Percentiles rank a stretch among this genome's conserved stretches.
These are phyloP conservation scores for Microplitis demolitor DNA, from an alignment of 1,140 invertebrate species.

Conservation along the genomic window DNA sequence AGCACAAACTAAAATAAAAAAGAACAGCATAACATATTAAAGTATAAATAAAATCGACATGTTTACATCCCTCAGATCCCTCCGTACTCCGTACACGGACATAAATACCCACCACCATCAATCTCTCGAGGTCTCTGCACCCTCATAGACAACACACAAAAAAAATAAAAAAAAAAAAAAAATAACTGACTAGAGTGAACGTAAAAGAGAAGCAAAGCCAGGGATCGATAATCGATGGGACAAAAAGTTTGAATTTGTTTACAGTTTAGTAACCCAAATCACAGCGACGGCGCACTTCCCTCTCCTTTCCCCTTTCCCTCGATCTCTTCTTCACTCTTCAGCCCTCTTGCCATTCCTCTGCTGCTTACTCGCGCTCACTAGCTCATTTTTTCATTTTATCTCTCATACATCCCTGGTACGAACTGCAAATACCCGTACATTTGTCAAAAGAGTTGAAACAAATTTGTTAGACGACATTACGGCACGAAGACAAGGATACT, in stretches of 20 bases:
- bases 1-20: no score
- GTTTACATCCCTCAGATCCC: no score
- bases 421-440: constrained; percentile 48
- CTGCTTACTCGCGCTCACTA: constrained; percentile 38
- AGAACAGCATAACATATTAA: no score
- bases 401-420: constrained; percentile 23
- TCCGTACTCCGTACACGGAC: no score
- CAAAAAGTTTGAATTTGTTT: constrained; percentile 58
- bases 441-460: constrained; percentile 54
- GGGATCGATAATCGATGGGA: constrained; percentile 55
- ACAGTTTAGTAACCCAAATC: constrained; percentile 61
- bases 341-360: constrained; percentile 33
- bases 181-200: no score
- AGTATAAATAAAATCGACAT: no score
- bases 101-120: neutral
- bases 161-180: no score
- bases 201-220: constrained; percentile 29
- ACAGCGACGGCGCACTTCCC: constrained; percentile 30
- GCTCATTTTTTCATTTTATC: constrained; percentile 26
- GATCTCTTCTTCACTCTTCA: constrained; percentile 2
- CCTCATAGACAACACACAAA: no score
- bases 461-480: constrained; percentile 50
- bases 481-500: constrained; percentile 39
- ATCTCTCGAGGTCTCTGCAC: constrained; percentile 40
- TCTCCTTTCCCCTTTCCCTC: neutral